Conservation (phyloP, 35 echinoderm and acorn worm species). For the Lytechinus variegatus region DNA sequence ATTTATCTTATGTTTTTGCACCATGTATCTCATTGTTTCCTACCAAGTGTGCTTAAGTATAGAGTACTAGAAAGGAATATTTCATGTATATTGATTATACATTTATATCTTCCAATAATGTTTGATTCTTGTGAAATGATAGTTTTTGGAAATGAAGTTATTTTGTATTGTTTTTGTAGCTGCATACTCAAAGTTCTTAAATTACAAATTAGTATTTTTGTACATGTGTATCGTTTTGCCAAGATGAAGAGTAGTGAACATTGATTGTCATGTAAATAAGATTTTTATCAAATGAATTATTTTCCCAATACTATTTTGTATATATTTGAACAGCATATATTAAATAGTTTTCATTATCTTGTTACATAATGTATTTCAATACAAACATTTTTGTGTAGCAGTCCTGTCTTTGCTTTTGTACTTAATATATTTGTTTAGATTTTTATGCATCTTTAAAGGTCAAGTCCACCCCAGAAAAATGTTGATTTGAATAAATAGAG, state of each 20-base stretch:
- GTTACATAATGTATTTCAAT: not conserved
- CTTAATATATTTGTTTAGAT: not conserved
- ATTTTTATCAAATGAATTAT: not conserved
- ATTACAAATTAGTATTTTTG: not conserved
- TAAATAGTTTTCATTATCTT: not conserved
- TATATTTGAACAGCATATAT: not conserved
- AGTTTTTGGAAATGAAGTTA: not conserved
- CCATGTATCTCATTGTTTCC: not conserved
- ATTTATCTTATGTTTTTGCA: not conserved
- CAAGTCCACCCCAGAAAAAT: no score
- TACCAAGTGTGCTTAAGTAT: constrained; percentile 1
- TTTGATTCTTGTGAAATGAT: not conserved
- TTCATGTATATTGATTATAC: not conserved
- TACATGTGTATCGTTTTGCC: not conserved
- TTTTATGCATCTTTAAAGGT: not conserved
- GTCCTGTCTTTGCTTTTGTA: not conserved
- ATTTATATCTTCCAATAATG: not conserved
- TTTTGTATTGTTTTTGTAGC: not conserved
- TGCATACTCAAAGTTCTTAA: not conserved
- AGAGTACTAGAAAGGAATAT: not conserved
- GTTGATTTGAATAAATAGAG: no score
- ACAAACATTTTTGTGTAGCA: not conserved
- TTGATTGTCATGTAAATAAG: not conserved
- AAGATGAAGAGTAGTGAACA: not conserved
- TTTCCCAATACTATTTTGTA: not conserved